Evolutionary conservation across 2,888 invertebrate species (phyloP), one percentile per base, ranked within the genome.

Genomic region (Epistrophella euchroma): DNA sequence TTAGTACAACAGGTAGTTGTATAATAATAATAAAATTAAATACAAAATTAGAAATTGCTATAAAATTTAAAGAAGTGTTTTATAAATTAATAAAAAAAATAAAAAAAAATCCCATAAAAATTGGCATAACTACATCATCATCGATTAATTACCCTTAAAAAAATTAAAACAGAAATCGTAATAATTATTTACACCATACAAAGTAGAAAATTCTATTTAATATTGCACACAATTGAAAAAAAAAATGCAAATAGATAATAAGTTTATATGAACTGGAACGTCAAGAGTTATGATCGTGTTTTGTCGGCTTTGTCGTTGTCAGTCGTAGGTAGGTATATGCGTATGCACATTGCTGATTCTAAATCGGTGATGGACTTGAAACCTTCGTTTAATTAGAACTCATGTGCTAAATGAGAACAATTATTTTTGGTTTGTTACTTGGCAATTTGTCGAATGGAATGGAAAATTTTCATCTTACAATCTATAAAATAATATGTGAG

Each of bases 321-420:
- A 10, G 15, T 2, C 13, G 40, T 43, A 1, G 4, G 43, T n/a
- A 0, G 43, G 43, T 43, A 43, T 43, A 43, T 43, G 15, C 6
- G n/a, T n/a, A 43, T 40, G 4, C 11, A 40, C n/a, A 40, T n/a
- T 43, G 43, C 43, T 43, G 43, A 43, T 43, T 43, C 43, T 43
- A 7, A 43, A 43, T 43, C 43, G 7, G 43, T 43, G n/a, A 43
- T 43, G n/a, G 43, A 43, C 43, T 43, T 50, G 17, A 50, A 50
- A 50, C 47, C 47, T 50, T 50, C 47, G 6, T 25, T 71, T 77
- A 82, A 82, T 82, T 82, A 82, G 81, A 77, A 58, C 81, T 72
- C 77, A 72, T 82, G 76, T 82, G 81, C 76, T 82, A 82, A 82
- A 82, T 82, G 77, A 82, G 50, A 76, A 72, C 64, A 77, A 58